Base-by-base conservation (phyloP, 2,113 vertebrate genomes). In the Addax nasomaculatus region DNA sequence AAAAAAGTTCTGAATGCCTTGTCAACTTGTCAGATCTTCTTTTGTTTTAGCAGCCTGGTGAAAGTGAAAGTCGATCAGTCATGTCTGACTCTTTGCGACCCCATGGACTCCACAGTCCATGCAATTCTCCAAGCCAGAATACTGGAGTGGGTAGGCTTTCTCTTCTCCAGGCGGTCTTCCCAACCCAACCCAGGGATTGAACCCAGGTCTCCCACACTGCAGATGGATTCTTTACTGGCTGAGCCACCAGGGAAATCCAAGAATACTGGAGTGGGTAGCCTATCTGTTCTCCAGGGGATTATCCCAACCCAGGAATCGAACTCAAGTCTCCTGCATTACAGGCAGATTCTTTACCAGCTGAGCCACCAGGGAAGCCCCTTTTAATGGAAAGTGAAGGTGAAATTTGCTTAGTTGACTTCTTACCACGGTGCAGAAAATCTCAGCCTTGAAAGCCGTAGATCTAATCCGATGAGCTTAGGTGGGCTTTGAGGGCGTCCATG, bases 211-310 rank as follows among this genome's bases (percentile, higher is more conserved):
- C 33, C 62, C 3, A 1, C 15, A 64, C 1, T 4, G 16, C 33
- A 67, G 3, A 33, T 2, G 0, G 16, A 19, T 67, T 67, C 62
- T n/a, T 67, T 67, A 19, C 64, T 5, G 2, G 2, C 17, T 36
- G 3, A 36, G 9, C 64, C n/a, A 36, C 64, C 64, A 70, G 17
- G 9, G 17, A 70, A 36, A 10, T 9, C 17, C 64, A 67, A 21
- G 17, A 21, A 70, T 6, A 21, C n/a, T 70, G 30, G 62, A 17
- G 3, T 16, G 30, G 30, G 14, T 16, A 64, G 62, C 62, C 62
- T 8, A 21, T 21, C 64, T 21, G 17, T 70, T 36, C n/a, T 12
- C 64, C 64, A 70, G 2, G 9, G 19, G 2, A 10, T 70, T n/a
- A 39, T 70, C 9, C n/a, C 36, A 12, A 39, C n/a, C 19, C 10